Conservation (phyloP, 2,888 invertebrate genomes). For the Xanthia icteritia region DNA sequence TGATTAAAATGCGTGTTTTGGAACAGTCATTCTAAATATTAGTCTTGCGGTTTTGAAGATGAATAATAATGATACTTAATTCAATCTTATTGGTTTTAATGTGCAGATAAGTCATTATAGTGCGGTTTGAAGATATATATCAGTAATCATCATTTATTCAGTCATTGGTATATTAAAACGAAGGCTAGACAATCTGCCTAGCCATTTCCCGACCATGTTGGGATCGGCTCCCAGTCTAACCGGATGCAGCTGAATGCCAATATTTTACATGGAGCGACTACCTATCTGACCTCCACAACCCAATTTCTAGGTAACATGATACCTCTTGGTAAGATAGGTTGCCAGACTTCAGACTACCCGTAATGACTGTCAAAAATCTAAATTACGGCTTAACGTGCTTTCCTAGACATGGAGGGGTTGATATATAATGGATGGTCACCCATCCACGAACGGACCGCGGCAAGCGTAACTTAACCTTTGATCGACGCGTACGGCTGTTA, state of each 20-base stretch:
- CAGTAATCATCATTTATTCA: too few relatives aligned
- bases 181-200: neutral
- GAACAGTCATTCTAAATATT: too few relatives aligned
- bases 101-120: too few relatives aligned
- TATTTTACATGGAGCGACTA: neutral
- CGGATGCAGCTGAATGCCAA: neutral
- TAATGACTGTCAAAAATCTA: neutral
- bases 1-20: too few relatives aligned
- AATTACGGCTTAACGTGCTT: neutral
- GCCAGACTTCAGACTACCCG: neutral
- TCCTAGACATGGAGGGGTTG: neutral
- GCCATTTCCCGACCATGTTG: neutral
- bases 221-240: neutral
- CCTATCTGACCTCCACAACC: neutral
- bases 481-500: too few relatives aligned
- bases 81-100: too few relatives aligned
- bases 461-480: neutral
- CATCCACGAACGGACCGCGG: neutral
- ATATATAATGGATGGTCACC: neutral
- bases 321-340: neutral
- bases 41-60: too few relatives aligned
- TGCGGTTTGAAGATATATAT: too few relatives aligned
- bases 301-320: neutral
- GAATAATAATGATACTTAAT: too few relatives aligned
- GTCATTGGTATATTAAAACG: too few relatives aligned